A percentile compares a stretch with the other conserved stretches of the same genome.
These are phyloP conservation scores for Quiscalus mexicanus DNA, from an alignment of 2,113 vertebrate genomes.

Conservation along the genomic window DNA sequence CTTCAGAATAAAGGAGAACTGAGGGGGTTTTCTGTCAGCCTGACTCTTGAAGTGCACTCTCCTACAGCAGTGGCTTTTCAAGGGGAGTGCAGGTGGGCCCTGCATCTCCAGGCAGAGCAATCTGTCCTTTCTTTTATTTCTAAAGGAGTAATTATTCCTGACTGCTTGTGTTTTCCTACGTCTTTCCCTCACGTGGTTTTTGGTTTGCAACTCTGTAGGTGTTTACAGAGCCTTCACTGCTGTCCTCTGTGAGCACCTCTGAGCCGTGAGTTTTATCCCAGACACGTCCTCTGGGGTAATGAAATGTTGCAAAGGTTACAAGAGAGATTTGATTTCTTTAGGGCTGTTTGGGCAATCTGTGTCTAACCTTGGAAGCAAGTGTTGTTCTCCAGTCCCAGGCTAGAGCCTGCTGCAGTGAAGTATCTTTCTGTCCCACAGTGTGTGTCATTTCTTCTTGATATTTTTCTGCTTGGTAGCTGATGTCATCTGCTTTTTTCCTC, in stretches of 20 bases:
- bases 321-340: not conserved
- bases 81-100: not conserved
- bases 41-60: not conserved
- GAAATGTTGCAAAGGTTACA: not conserved
- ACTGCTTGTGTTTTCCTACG: not conserved
- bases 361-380: not conserved
- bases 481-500: not conserved
- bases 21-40: not conserved
- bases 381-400: not conserved
- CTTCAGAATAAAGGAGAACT: not conserved
- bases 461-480: conserved; percentile 13
- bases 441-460: not conserved
- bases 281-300: not conserved
- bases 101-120: not conserved
- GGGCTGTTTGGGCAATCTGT: not conserved
- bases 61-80: not conserved
- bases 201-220: not conserved
- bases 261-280: not conserved
- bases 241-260: not conserved
- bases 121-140: conserved; percentile 14
- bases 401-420: not conserved
- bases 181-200: not conserved
- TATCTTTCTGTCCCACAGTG: not conserved
- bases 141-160: not conserved
- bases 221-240: not conserved